Conservation (phyloP, 1,140 invertebrate genomes). For the Sogatella furcifera region DNA sequence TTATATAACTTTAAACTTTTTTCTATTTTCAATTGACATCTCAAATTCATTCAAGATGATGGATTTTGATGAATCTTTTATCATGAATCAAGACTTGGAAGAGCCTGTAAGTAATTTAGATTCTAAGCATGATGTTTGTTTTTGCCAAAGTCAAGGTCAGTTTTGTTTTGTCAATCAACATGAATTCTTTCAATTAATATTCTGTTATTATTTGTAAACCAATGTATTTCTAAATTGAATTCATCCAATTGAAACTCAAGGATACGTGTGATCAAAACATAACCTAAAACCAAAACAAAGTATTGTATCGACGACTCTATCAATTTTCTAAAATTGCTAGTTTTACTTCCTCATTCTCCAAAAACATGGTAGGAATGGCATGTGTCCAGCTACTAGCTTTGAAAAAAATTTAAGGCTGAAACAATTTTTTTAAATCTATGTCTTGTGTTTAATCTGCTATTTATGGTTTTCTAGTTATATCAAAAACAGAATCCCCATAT, state of each 20-base stretch:
- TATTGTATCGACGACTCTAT: background rate
- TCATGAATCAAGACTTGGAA: constrained; percentile 19
- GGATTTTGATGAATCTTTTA: constrained; percentile 23
- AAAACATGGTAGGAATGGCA: background rate
- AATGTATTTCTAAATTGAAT: background rate
- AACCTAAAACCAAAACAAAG: background rate
- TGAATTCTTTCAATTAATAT: too few relatives aligned
- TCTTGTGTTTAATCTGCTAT: too few relatives aligned
- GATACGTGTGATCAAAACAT: background rate
- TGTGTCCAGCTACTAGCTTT: background rate
- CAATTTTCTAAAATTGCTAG: background rate
- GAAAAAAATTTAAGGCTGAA: background rate
- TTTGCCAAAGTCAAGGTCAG: background rate
- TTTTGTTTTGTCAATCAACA: too few relatives aligned
- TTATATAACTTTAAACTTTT: too few relatives aligned
- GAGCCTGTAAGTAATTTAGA: constrained; percentile 8
- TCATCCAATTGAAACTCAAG: background rate
- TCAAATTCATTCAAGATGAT: constrained; percentile 7
- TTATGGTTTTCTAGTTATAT: too few relatives aligned
- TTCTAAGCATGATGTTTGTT: too few relatives aligned
- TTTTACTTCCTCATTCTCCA: background rate
- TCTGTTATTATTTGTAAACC: too few relatives aligned
- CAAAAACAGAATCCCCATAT: too few relatives aligned
- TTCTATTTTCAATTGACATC: too few relatives aligned
- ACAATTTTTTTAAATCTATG: too few relatives aligned